Conservation (phyloP, 2,797 vertebrate species). For the Rhabdophis nuchalis region DNA sequence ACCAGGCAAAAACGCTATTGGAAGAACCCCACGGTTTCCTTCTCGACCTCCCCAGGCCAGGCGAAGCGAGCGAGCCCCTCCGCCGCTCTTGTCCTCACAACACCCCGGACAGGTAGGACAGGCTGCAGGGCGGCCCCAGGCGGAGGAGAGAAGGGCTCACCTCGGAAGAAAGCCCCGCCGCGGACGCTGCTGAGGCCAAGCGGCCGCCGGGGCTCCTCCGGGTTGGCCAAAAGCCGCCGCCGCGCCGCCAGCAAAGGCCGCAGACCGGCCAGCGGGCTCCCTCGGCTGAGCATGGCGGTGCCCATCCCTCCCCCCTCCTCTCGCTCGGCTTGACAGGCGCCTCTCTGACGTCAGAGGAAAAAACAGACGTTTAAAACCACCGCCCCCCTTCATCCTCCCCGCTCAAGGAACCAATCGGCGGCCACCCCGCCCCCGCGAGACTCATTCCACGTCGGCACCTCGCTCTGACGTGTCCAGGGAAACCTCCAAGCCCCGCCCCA, state of each 20-base stretch:
- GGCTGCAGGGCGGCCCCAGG: background rate
- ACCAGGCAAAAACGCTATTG: background rate
- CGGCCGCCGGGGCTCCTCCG: conserved; percentile 36
- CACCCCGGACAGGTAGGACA: background rate
- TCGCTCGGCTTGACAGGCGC: background rate
- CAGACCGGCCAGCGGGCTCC: conserved; percentile 61
- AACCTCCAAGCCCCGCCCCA: background rate
- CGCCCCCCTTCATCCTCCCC: background rate
- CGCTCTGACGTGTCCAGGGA: background rate
- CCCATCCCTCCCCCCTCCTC: rapidly evolving
- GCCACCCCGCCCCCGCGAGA: rapidly evolving
- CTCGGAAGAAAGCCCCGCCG: conserved; percentile 71
- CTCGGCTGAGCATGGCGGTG: conserved; percentile 18
- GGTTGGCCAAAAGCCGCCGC: conserved; percentile 11
- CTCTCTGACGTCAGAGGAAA: background rate
- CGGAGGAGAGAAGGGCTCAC: background rate
- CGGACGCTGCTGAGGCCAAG: conserved; percentile 57
- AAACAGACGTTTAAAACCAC: rapidly evolving
- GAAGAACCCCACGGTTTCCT: background rate
- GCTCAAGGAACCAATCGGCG: background rate
- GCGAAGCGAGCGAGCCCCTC: background rate
- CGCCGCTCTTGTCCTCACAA: background rate
- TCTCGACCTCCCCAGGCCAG: background rate
- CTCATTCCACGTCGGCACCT: background rate
- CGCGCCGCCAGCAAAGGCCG: conserved; percentile 39